Percentiles rank a stretch among this genome's conserved stretches.
phyloP scores from a whole-genome alignment of 2,113 vertebrate genomes.

The Mus spicilegus region DNA sequence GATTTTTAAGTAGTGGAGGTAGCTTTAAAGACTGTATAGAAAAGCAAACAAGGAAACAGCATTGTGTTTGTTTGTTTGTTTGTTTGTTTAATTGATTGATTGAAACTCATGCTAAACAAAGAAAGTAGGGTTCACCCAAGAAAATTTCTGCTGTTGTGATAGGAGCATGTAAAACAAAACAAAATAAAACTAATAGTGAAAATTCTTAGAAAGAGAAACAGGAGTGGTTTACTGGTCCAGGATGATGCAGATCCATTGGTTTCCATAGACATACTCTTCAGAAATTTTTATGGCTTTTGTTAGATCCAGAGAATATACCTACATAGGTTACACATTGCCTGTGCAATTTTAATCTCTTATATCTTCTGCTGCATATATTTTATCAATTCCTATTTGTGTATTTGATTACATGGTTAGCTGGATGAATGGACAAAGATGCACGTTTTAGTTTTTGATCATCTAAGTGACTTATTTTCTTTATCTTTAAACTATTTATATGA shows the following conservation, averaged over 20 bases:
- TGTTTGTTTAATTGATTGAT: too few species aligned
- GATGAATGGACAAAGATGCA: not conserved
- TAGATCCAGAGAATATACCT: not conserved
- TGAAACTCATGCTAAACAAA: not conserved
- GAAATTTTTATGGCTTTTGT: not conserved
- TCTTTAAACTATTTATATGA: slow-evolving; percentile 41
- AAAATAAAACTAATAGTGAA: not conserved
- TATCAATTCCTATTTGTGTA: not conserved
- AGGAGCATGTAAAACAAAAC: not conserved
- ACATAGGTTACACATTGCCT: not conserved
- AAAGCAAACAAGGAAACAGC: not conserved
- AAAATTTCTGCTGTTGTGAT: not conserved
- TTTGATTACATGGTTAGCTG: not conserved
- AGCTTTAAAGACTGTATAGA: slow-evolving; percentile 38
- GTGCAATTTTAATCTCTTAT: not conserved
- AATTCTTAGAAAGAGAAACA: slow-evolving; percentile 22
- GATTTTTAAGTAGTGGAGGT: slow-evolving; percentile 38
- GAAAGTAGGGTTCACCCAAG: slow-evolving; percentile 33
- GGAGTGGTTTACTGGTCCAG: not conserved
- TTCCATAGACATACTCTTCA: not conserved
- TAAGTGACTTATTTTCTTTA: slow-evolving; percentile 1
- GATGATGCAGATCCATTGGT: not conserved
- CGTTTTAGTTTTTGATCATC: not conserved
- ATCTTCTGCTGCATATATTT: not conserved
- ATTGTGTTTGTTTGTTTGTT: not conserved